A percentile compares a stretch with the other conserved stretches of the same genome.
These are phyloP conservation scores for Sanderia malayensis DNA, from an alignment of 30 jellyfish, hydroid and myxozoan genomes.

Conservation along the genomic window DNA sequence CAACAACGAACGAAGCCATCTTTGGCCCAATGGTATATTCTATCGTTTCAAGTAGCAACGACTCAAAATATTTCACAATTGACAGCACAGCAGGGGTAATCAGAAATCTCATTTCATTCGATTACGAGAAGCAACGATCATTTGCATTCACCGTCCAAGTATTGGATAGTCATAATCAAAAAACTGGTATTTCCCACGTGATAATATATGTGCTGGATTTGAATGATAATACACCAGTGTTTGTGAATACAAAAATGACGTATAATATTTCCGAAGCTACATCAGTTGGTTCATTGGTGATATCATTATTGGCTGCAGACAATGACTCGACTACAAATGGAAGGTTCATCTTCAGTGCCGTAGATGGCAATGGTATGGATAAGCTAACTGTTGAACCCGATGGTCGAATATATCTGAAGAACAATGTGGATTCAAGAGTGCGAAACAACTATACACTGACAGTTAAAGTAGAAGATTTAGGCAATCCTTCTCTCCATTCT, in stretches of 20 bases:
- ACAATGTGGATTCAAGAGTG: slow-evolving; percentile 58
- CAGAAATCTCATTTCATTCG: slow-evolving; percentile 42
- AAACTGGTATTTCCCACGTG: slow-evolving; percentile 74
- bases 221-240: slow-evolving; percentile 82
- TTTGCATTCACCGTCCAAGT: slow-evolving; percentile 69
- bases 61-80: slow-evolving; percentile 45
- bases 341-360: slow-evolving; percentile 10
- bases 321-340: slow-evolving; percentile 50
- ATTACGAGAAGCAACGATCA: slow-evolving; percentile 49
- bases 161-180: slow-evolving; percentile 47
- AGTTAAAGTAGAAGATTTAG: slow-evolving; percentile 56
- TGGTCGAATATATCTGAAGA: slow-evolving; percentile 53
- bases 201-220: slow-evolving; percentile 58
- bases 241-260: slow-evolving; percentile 15
- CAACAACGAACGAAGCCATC: slow-evolving; percentile 56
- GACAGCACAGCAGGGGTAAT: slow-evolving; percentile 69
- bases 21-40: slow-evolving; percentile 55
- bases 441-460: slow-evolving; percentile 27
- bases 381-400: slow-evolving; percentile 13
- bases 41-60: slow-evolving; percentile 29
- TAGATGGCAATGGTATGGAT: slow-evolving; percentile 26
- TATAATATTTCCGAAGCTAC: slow-evolving; percentile 80
- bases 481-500: slow-evolving; percentile 39
- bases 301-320: slow-evolving; percentile 69
- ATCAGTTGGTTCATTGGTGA: slow-evolving; percentile 61